Percentiles rank a stretch among this genome's conserved stretches.
Conservation (phyloP, 2,113 vertebrate genomes). For the Gallinago undulata region DNA sequence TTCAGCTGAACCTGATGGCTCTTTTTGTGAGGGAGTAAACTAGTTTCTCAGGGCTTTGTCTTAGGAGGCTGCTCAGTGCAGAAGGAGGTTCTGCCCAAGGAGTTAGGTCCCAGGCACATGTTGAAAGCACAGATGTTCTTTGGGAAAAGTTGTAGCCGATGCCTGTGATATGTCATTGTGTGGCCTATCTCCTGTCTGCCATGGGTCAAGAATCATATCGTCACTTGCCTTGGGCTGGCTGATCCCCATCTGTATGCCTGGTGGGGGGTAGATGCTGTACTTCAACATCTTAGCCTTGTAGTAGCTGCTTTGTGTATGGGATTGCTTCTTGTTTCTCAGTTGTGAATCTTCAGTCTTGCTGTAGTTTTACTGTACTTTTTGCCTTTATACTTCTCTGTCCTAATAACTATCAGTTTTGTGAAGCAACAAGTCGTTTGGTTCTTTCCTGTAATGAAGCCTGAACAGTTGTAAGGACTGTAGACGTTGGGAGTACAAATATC, state of each 20-base stretch:
- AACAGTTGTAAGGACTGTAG: neutral
- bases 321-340: neutral
- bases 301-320: neutral
- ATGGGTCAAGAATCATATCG: neutral
- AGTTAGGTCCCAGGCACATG: neutral
- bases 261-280: neutral
- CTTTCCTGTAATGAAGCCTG: neutral
- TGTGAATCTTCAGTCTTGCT: neutral
- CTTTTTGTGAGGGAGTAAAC: neutral
- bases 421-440: neutral
- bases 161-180: neutral
- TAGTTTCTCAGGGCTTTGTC: neutral
- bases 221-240: neutral
- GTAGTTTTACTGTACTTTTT: neutral
- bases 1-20: neutral
- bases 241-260: neutral
- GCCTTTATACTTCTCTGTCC: neutral
- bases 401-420: neutral
- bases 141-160: neutral
- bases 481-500: neutral
- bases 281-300: neutral
- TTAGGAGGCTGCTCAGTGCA: neutral
- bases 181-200: neutral
- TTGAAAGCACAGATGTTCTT: accelerated
- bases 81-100: neutral